Conservation (phyloP, 2,797 vertebrate genomes). For the Mormyrus proboscirostris region DNA sequence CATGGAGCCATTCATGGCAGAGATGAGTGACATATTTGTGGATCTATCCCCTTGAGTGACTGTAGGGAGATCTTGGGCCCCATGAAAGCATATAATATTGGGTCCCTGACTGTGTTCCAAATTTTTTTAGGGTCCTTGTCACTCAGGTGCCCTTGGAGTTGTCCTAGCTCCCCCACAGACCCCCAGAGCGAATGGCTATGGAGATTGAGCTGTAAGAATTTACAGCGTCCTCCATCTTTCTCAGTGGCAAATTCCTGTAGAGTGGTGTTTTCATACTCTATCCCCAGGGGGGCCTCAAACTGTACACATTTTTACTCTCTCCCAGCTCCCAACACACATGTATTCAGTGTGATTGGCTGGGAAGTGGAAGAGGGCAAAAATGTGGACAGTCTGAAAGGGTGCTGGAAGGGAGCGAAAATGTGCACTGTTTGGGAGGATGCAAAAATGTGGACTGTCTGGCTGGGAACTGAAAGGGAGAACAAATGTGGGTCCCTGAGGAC, state of each 20-base stretch:
- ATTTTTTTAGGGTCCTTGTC: not conserved
- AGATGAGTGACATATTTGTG: not conserved
- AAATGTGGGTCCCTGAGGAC: not conserved
- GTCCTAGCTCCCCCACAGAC: not conserved
- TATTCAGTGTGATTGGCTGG: not conserved
- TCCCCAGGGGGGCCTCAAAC: not conserved
- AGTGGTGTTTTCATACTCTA: not conserved
- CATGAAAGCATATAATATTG: not conserved
- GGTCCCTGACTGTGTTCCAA: not conserved
- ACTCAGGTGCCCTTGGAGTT: not conserved
- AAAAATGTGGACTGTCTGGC: not conserved
- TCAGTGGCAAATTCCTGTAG: not conserved
- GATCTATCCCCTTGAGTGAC: not conserved
- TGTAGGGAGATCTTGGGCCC: not conserved
- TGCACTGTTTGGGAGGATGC: not conserved
- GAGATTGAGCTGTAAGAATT: not conserved
- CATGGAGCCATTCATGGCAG: not conserved
- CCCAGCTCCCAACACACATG: not conserved
- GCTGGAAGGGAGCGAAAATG: not conserved
- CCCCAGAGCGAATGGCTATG: not conserved
- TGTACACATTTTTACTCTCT: not conserved
- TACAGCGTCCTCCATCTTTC: not conserved
- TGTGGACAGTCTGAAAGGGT: not conserved
- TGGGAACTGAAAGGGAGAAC: not conserved
- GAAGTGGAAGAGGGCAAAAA: not conserved